Base-by-base conservation (phyloP, 2,797 vertebrate species). In the Euphonia xanthogaster region DNA sequence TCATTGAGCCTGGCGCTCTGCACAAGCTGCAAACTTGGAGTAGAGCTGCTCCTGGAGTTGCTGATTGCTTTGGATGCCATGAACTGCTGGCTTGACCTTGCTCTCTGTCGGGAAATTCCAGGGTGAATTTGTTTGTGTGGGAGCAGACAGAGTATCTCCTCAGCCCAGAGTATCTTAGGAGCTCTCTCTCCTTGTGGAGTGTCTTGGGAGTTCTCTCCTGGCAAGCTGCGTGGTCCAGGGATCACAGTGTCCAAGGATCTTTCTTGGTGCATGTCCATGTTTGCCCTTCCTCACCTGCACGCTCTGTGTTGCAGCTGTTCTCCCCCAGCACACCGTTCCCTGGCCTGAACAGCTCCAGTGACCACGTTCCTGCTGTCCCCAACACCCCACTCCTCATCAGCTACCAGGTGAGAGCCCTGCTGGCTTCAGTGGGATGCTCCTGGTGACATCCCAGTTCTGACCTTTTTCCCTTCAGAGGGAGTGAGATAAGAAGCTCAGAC, bases 311-410 rank as follows among this genome's bases (percentile, higher is more conserved):
- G 7, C 93, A 98, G 98, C 95, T 97, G 40, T 97, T 98, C 92
- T 92, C 98, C 86, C 96, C 98, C 95, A 98, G 97, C 95, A 97
- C 94, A 97, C 97, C 98, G 0, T 98, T 98, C 97, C 42, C 98
- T 63, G 98, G 98, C 98, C 98, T 99, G 88, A 98, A 98, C 96
- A 98, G 98, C 96, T 98, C 98, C 16, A 98, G 98, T 54, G 98
- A 99, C 96, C 91, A 87, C 0, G 94, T 98, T 93, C 76, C 98
- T 81, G 98, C 99, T 86, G 98, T 98, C 93, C 97, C 99, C 97
- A 98, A 84, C 98, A 98, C 98, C 55, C 98, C 99, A 0, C 98
- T 99, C 95, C 98, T 99, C 89, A 96, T 97, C 96, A 98, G 98
- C 98, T 98, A 98, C 96, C 99, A 99, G 99, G 99, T 99, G 98